These are phyloP conservation scores for Bolborhynchus lineola DNA, from an alignment of 2,113 vertebrate genomes.

Conservation along the genomic window DNA sequence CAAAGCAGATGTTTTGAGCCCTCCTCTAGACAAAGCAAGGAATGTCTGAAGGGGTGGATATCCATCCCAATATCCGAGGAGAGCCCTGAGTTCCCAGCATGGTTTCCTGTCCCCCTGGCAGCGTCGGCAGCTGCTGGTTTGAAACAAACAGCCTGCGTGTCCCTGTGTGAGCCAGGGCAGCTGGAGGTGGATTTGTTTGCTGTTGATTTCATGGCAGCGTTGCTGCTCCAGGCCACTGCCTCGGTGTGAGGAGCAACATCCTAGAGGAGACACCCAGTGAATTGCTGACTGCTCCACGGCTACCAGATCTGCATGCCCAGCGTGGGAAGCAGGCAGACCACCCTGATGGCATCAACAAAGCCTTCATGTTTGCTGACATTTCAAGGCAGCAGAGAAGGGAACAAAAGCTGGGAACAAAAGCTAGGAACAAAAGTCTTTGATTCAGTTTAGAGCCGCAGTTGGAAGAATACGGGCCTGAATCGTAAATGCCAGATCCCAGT, in stretches of 20 bases:
- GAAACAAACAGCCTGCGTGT: neutral
- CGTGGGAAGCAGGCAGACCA: slow-evolving; percentile 48
- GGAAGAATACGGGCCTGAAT: neutral
- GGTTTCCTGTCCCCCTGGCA: neutral
- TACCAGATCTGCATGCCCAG: neutral
- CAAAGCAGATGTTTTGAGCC: neutral
- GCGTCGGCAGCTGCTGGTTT: neutral
- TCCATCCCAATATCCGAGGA: neutral
- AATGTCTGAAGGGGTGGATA: neutral
- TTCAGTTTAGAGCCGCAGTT: neutral
- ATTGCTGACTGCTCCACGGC: neutral
- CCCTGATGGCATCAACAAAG: slow-evolving; percentile 35
- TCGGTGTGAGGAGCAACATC: slow-evolving; percentile 37
- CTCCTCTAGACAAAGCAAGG: neutral
- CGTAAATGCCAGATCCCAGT: neutral
- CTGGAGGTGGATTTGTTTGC: slow-evolving; percentile 56
- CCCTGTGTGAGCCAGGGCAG: neutral
- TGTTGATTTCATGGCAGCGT: slow-evolving; percentile 44
- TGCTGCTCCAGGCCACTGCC: slow-evolving; percentile 31
- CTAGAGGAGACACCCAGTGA: slow-evolving; percentile 12
- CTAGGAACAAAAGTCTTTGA: slow-evolving; percentile 29
- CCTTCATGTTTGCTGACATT: slow-evolving; percentile 56
- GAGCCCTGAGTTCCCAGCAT: neutral
- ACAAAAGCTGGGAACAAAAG: slow-evolving; percentile 16
- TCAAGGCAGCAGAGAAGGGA: slow-evolving; percentile 18